Evolutionary conservation across 1,140 invertebrate genomes (phyloP).

Genomic region (Maconellicoccus hirsutus): DNA sequence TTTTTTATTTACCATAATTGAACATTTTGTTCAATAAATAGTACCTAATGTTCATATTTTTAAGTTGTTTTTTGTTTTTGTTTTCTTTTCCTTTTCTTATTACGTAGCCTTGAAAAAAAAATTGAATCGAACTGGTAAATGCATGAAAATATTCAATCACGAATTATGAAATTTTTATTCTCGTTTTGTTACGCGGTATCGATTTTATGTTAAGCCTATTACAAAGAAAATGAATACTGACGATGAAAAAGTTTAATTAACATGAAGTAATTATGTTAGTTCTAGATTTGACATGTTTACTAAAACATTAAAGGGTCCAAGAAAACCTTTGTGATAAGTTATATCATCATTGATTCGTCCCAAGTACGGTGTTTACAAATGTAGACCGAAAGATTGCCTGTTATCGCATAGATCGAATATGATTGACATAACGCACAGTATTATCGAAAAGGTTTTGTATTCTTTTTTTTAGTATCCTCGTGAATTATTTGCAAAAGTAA

Average conservation of each 20-base stretch:
- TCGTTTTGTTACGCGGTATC: not conserved
- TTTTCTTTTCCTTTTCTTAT: not conserved
- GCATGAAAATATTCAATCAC: not conserved
- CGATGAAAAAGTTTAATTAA: not conserved
- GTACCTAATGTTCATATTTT: not conserved
- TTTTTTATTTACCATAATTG: not conserved
- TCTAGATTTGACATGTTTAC: not conserved
- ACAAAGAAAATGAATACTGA: not conserved
- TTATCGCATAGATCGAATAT: no score
- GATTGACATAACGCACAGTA: no score
- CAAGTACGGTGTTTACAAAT: not conserved
- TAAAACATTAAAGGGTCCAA: not conserved
- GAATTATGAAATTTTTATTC: not conserved
- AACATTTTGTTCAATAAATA: not conserved
- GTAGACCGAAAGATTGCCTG: not conserved
- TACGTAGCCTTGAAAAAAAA: not conserved
- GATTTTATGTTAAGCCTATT: not conserved
- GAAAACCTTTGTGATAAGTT: slow-evolving; percentile 9
- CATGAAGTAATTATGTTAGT: not conserved
- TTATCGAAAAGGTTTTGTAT: no score
- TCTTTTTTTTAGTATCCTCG: no score
- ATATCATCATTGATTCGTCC: not conserved
- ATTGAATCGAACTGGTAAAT: not conserved
- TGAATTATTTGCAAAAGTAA: no score
- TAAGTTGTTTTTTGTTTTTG: not conserved